These are phyloP conservation scores for Cetonia aurata DNA, from an alignment of 2,888 invertebrate species.

Conservation along the genomic window DNA sequence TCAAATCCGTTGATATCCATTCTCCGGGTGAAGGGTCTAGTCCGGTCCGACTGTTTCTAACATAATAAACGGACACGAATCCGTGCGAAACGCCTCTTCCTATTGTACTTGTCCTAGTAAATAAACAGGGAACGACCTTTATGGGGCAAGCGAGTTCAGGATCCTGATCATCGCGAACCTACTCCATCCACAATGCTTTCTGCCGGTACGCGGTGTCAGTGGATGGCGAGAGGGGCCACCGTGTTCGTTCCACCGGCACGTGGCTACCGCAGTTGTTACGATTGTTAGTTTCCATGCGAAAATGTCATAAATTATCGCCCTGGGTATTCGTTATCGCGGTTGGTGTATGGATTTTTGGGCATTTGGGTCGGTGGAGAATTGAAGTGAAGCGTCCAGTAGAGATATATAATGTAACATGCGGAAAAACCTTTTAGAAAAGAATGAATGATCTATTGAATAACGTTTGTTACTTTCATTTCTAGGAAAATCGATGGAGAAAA, in stretches of 20 bases:
- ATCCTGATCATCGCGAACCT: constrained; percentile 18
- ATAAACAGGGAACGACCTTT: constrained; percentile 17
- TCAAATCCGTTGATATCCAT: constrained; percentile 17
- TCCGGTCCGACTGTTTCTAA: constrained; percentile 17
- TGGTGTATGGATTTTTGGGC: constrained; percentile 21
- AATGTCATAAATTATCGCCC: constrained; percentile 43
- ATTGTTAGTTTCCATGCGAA: constrained; percentile 44
- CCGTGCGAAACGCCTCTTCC: constrained; percentile 21
- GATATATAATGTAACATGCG: too few species aligned
- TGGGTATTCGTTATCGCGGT: constrained; percentile 42
- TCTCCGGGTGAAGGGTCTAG: constrained; percentile 11
- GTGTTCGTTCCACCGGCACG: constrained; percentile 1
- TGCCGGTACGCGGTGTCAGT: too few species aligned
- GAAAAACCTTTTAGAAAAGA: too few species aligned
- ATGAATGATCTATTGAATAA: too few species aligned
- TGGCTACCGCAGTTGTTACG: constrained; percentile 25
- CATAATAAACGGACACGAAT: constrained; percentile 33
- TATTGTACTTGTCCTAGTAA: constrained; percentile 23
- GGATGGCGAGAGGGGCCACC: background rate
- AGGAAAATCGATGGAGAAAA: too few species aligned
- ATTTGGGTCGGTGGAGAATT: constrained; percentile 16
- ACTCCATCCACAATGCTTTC: constrained; percentile 5
- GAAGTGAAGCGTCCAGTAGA: constrained; percentile 8
- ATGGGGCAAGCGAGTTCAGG: constrained; percentile 30
- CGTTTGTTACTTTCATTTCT: too few species aligned